Evolutionary conservation across 1,140 invertebrate genomes (phyloP), one percentile per base, ranked within the genome.

Genomic region (Trichonephila clavata): DNA sequence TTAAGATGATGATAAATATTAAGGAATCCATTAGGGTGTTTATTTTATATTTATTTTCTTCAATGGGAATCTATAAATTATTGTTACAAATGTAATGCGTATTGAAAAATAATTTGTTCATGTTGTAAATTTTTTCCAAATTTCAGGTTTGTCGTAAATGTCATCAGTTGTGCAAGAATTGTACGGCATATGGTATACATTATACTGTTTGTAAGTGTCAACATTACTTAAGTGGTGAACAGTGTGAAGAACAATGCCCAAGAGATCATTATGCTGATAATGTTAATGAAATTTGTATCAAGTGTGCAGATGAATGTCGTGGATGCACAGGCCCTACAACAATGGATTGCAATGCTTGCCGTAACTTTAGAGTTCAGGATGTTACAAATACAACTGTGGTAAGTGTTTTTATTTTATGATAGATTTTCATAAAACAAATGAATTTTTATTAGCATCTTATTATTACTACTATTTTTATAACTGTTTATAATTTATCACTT

Each of bases 161-260:
- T 95, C 98, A 99, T 96, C 97, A 97, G 0, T 96, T 98, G 20
- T 99, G 99, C 95, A 97, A 98, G 94, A 97, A 97, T 71, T 99
- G 99, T 95, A 98, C 97, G 63, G 98, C 97, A 8, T 98, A 98
- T 95, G 98, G 98, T 18, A 98, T 98, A 94, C 98, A 98, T 94
- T 94, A 95, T 87, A 95, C 95, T 61, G 96, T 96, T 13, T 99
- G 98, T 95, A 97, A 98, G 94, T 99, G 98, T 95, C 97, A 97
- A 8, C 97, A 97, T 77, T 99, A 98, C 95, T 98, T 98, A 95
- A 97, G 97, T 90, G 98, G 97, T 1, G 98, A 99, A 95, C 98
- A 98, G 95, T 99, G 98, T 95, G 98, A 98, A 95, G 97, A 98
- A 84, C 97, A 98, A 95, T 99, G 99, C 95, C 97, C 98, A 0